Evolutionary conservation across 2,797 vertebrate genomes (phyloP).

Genomic region (Monodelphis domestica): DNA sequence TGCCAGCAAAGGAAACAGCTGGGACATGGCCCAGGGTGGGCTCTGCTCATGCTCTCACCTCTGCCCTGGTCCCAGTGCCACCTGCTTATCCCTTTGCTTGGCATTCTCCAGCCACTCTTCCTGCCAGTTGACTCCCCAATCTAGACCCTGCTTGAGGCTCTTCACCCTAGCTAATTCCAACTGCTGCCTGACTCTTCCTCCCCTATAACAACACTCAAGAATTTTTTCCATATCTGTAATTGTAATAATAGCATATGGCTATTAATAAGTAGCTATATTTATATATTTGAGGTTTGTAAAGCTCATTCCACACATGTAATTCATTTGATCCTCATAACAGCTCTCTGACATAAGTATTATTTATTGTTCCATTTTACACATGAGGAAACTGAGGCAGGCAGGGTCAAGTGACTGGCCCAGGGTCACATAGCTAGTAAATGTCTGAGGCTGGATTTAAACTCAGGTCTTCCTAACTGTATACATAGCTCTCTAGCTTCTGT

Average conservation of each 20-base stretch:
- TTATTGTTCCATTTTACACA: background rate
- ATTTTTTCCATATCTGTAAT: background rate
- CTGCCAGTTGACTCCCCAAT: rapidly evolving
- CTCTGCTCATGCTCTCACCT: too few relatives aligned
- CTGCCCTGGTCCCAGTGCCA: rapidly evolving
- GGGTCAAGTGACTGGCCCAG: background rate
- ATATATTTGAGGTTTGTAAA: background rate
- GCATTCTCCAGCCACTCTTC: background rate
- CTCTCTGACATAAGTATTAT: background rate
- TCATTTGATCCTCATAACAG: background rate
- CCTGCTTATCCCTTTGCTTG: background rate
- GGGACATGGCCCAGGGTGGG: background rate
- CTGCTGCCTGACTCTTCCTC: background rate
- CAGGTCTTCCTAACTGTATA: background rate
- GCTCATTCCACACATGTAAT: background rate
- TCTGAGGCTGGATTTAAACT: too few relatives aligned
- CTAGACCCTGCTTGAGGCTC: background rate
- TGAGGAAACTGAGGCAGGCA: background rate
- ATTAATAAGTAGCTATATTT: too few relatives aligned
- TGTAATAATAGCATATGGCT: background rate
- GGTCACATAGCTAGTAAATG: background rate
- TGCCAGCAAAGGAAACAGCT: background rate
- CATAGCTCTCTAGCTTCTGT: background rate
- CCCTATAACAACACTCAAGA: background rate
- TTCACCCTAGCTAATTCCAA: background rate